Percentiles rank a stretch among this genome's conserved stretches.
These are phyloP conservation scores for Antennarius maculatus DNA, from an alignment of 2,797 vertebrate species.

Conservation along the genomic window DNA sequence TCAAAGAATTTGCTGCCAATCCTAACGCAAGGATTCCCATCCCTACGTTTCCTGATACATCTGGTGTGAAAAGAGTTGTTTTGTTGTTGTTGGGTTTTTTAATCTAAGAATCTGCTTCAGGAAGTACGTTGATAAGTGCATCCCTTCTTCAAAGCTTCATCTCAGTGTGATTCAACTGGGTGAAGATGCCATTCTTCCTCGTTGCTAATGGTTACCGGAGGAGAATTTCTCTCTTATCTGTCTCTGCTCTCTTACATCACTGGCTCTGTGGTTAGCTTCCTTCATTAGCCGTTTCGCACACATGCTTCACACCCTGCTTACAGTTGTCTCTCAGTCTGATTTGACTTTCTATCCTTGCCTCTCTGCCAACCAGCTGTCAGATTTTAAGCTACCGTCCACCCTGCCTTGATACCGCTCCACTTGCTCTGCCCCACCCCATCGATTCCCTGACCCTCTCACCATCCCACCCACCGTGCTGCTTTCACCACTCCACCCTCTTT, in stretches of 20 bases:
- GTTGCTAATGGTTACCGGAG: constrained; percentile 37
- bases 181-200: constrained; percentile 8
- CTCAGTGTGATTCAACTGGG: constrained; percentile 23
- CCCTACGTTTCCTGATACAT: neutral
- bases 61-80: neutral
- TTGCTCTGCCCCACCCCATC: constrained; percentile 31
- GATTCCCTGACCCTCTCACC: constrained; percentile 17
- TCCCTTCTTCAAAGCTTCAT: constrained; percentile 10
- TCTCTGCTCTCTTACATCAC: constrained; percentile 4
- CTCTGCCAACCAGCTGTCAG: neutral
- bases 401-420: constrained; percentile 18
- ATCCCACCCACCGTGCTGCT: constrained; percentile 17
- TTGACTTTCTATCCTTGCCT: neutral
- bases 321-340: constrained; percentile 38
- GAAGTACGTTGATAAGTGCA: neutral
- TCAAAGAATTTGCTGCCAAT: neutral
- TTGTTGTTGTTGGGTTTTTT: neutral
- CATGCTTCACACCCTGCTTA: constrained; percentile 17
- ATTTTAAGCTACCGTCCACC: constrained; percentile 22
- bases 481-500: neutral
- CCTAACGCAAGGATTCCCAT: neutral
- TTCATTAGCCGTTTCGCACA: constrained; percentile 13
- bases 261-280: neutral
- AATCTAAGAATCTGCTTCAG: neutral
- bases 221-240: constrained; percentile 3